Percentiles rank a stretch among this genome's conserved stretches.
phyloP scores from a whole-genome alignment of 2,888 invertebrate species.

The Priapulus caudatus region DNA sequence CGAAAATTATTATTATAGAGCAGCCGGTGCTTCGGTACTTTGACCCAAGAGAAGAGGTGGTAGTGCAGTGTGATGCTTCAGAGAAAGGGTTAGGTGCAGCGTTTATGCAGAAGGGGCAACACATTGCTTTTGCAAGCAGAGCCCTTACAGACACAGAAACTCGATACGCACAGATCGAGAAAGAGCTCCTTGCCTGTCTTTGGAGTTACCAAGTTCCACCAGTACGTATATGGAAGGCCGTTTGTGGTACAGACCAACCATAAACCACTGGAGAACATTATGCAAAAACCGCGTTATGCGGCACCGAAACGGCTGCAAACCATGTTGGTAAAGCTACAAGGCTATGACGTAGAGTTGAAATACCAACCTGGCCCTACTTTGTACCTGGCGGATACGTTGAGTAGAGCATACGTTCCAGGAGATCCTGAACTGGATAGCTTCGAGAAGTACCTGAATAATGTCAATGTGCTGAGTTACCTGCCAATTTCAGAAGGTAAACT shows the following conservation, averaged over 20 bases:
- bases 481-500: background rate
- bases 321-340: background rate
- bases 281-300: background rate
- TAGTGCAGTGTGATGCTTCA: background rate
- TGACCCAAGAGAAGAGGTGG: background rate
- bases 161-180: background rate
- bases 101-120: background rate
- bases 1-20: no score
- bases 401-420: background rate
- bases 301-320: background rate
- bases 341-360: background rate
- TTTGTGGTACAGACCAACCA: background rate
- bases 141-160: background rate
- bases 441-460: conserved; percentile 3
- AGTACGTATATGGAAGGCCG: background rate
- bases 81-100: background rate
- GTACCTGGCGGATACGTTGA: background rate
- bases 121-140: background rate
- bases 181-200: background rate
- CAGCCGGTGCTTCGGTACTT: background rate
- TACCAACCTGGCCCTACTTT: background rate
- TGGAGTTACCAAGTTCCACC: background rate
- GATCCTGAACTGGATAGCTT: background rate
- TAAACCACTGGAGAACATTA: background rate
- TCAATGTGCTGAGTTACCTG: background rate